phyloP scores from a whole-genome alignment of 2,113 vertebrate genomes.

The Notiomystis cincta region DNA sequence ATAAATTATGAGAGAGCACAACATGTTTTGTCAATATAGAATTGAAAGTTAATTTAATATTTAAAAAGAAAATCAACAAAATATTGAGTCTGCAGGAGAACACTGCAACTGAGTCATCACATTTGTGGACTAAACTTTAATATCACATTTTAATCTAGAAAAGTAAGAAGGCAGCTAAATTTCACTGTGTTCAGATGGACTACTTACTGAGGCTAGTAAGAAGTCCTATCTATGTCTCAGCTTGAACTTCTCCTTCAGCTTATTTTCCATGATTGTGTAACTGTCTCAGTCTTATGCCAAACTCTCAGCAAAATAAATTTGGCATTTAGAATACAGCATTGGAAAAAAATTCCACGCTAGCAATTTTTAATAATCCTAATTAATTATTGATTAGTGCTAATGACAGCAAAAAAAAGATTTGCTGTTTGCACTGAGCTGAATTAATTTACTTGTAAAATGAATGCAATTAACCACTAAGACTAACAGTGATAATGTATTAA shows the following conservation, averaged over 20 bases:
- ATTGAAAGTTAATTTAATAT: constrained; percentile 1
- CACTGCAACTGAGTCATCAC: neutral
- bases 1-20: neutral
- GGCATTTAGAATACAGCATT: neutral
- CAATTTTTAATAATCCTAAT: constrained; percentile 2
- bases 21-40: neutral
- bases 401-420: constrained; percentile 14
- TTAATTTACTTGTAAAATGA: constrained; percentile 13
- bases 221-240: constrained; percentile 26
- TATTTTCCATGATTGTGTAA: neutral
- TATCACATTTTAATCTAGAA: neutral
- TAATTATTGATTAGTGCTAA: constrained; percentile 22
- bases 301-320: constrained; percentile 7
- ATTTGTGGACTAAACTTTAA: neutral
- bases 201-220: neutral
- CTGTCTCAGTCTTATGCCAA: neutral
- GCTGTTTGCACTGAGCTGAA: constrained; percentile 22
- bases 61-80: neutral
- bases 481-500: neutral
- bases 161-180: constrained; percentile 6
- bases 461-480: neutral
- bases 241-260: constrained; percentile 11
- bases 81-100: neutral
- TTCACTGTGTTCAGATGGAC: neutral
- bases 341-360: neutral